Base-by-base conservation (phyloP, 2,888 invertebrate species). In the Phyllotreta cruciferae region DNA sequence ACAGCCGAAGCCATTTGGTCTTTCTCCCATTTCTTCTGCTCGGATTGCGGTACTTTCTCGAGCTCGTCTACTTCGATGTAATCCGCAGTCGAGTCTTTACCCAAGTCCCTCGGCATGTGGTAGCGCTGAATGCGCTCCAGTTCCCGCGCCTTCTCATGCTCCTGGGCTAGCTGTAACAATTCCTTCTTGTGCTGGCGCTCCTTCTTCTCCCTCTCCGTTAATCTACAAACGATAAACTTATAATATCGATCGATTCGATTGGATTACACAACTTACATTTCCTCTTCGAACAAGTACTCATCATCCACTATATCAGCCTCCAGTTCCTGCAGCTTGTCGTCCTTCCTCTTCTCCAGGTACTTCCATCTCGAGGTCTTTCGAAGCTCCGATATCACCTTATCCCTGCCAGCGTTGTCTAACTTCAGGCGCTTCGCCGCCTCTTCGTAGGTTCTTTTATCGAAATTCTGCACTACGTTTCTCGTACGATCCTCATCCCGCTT, bases 291-390 rank as follows among this genome's bases (percentile, higher is more conserved):
- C 0, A 98, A 85, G 78, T 93, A 95, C 81, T 98, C 96, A 83
- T 99, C 99, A 81, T 99, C 99, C 50, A 89, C 83, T 63, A 99
- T 93, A 77, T 97, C 96, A 5, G 91, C 93, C 82, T 98, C 98
- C 55, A 99, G 82, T 79, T 99, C 98, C 7, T 92, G 88, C 38
- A 98, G 88, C 83, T 99, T 99, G 77, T 99, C 98, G 62, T 92
- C 94, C 81, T 97, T 96, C 49, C 99, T 86, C 80, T 98, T 99
- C 77, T 93, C 93, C 72, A 99, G 85, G 80, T 99, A 99, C 75
- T 94, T 92, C 50, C 97, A 84, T 34, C 99, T 87, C 0, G 98
- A 98, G 77, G 96, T 92, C 11, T 96, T 85, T 38, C 99, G 85
- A 24, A 99, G 80, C 75, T 92, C 91, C 0, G 96, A 96, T 55